Percentiles rank a stretch among this genome's conserved stretches.
These are phyloP conservation scores for Psylliodes chrysocephalus DNA, from an alignment of 2,888 invertebrate genomes.

Conservation along the genomic window DNA sequence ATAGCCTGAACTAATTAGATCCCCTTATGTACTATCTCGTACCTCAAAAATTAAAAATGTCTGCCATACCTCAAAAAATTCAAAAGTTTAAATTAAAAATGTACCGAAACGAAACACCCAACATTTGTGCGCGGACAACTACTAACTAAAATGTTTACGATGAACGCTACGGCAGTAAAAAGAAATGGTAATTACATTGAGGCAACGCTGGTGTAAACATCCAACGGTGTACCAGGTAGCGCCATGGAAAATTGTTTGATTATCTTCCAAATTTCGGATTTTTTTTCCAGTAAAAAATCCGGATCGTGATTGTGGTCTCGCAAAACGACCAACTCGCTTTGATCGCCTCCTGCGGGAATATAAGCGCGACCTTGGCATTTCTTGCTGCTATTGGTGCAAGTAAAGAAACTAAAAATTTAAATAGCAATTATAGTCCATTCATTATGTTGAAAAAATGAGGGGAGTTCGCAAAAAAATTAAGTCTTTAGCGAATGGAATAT, in stretches of 20 bases:
- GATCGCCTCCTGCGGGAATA: slow-evolving; percentile 45
- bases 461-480: no score
- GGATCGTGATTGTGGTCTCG: slow-evolving; percentile 53
- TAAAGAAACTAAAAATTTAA: slow-evolving; percentile 33
- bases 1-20: no score
- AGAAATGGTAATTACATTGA: slow-evolving; percentile 41
- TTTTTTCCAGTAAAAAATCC: slow-evolving; percentile 45
- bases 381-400: slow-evolving; percentile 43
- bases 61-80: no score
- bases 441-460: no score
- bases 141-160: no score
- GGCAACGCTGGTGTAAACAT: slow-evolving; percentile 48
- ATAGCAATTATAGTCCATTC: background rate
- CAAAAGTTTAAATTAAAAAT: no score
- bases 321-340: slow-evolving; percentile 47
- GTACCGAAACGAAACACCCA: no score
- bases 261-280: slow-evolving; percentile 46
- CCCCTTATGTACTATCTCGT: no score
- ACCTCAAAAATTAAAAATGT: no score
- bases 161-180: no score
- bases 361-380: slow-evolving; percentile 53
- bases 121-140: no score
- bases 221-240: slow-evolving; percentile 45
- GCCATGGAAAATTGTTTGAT: slow-evolving; percentile 46
- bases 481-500: no score